Evolutionary conservation across 2,888 invertebrate species (phyloP), one percentile per base, ranked within the genome.

Genomic region (Caenorhabditis zanzibari): DNA sequence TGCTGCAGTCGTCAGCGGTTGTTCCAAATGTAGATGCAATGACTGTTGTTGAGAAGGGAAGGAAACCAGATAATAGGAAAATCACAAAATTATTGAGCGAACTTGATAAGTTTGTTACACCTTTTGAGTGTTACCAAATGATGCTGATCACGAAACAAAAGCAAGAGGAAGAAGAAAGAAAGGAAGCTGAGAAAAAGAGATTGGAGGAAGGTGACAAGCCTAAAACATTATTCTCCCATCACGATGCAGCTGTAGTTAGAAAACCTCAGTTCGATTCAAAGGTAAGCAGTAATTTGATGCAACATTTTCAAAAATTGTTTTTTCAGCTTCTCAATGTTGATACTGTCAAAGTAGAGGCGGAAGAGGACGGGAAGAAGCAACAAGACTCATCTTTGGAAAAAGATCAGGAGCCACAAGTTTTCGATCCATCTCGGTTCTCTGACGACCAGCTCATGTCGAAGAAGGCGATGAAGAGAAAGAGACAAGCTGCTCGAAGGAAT

Each of bases 381-480:
- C 0, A 54, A 41, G 44, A 61, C 12, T 5, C 28, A 7, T 10
- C 52, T 10, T 16, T 56, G 47, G 71, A 63, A 28, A 44, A 61
- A 10, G 71, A 66, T 12, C n/a, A 35, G 2, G 73, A 79, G 14
- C 24, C 64, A 22, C 26, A 56, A 9, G 41, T 84, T 14, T 84
- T 81, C 69, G 69, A 76, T 28, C 56, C 59, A 24, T 77, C 72
- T n/a, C 72, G 77, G 16, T 86, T 81, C 47, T 63, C 73, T 3
- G 88, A 88, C 7, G 83, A 85, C 49, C 81, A 87, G 38, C 24
- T 87, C 10, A 59, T 87, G 63, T 85, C 88, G 19, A 88, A 87
- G 73, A 87, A 87, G 64, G 86, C 85, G 2, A 64, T 88, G 75
- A 87, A 87, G 32, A 54, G 83, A 38, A 81, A 82, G 69, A 47